phyloP scores from a whole-genome alignment of 53 echinoderm and acorn worm species.

The Apostichopus leukothele region DNA sequence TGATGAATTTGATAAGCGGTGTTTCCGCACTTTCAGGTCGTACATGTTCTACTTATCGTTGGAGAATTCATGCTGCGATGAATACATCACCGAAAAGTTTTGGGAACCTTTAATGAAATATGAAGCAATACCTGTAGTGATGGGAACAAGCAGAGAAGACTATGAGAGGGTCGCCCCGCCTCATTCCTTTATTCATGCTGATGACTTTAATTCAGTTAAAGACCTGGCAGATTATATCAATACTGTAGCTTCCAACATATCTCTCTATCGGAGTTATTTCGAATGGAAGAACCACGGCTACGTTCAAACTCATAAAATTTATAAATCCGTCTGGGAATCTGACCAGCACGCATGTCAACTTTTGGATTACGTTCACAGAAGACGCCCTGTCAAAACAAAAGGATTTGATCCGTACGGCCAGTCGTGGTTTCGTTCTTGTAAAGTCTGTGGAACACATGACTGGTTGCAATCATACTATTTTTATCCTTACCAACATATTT shows the following conservation, averaged over 20 bases:
- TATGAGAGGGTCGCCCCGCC: constrained; percentile 35
- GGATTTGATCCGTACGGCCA: constrained; percentile 15
- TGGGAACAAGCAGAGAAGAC: constrained; percentile 9
- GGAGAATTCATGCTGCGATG: constrained; percentile 11
- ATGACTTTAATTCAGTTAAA: constrained; percentile 18
- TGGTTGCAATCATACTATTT: constrained; percentile 23
- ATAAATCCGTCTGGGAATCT: constrained; percentile 28
- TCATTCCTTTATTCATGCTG: constrained; percentile 6
- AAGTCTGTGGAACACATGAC: background rate
- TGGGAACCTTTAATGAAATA: constrained; percentile 21
- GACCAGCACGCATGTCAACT: background rate
- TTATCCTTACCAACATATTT: constrained; percentile 22
- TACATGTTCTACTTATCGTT: constrained; percentile 29
- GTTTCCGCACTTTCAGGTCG: background rate
- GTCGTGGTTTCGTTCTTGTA: constrained; percentile 16
- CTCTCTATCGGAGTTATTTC: constrained; percentile 41
- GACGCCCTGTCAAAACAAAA: background rate
- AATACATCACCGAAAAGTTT: constrained; percentile 42
- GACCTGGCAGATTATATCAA: background rate
- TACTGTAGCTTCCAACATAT: background rate
- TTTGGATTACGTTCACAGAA: background rate
- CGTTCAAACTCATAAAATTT: background rate
- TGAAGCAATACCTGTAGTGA: constrained; percentile 24
- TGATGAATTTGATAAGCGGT: background rate
- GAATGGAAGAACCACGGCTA: constrained; percentile 45